A percentile compares a stretch with the other conserved stretches of the same genome.
phyloP scores from a whole-genome alignment of 2,888 invertebrate genomes.

The Villa cingulata region DNA sequence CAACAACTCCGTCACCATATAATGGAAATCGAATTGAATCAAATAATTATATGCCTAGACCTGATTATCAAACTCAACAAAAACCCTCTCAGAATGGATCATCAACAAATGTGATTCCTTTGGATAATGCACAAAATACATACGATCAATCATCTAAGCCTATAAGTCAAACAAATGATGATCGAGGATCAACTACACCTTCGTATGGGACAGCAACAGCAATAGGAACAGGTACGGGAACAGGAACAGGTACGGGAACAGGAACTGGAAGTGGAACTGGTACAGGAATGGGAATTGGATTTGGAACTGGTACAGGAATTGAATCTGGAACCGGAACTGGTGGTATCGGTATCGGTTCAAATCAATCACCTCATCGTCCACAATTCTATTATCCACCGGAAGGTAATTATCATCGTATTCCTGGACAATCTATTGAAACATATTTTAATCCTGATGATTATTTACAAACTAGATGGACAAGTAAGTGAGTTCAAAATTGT shows the following conservation, averaged over 20 bases:
- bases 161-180: background rate
- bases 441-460: conserved; percentile 36
- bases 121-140: background rate
- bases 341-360: background rate
- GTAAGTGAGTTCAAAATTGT: conserved; percentile 19
- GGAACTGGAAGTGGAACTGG: background rate
- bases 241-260: background rate
- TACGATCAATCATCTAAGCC: background rate
- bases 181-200: too few relatives aligned
- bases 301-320: background rate
- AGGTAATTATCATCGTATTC: conserved; percentile 20
- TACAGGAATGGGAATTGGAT: conserved; percentile 6
- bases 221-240: background rate
- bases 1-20: conserved; percentile 8
- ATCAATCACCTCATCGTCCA: background rate
- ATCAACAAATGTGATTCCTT: conserved; percentile 2
- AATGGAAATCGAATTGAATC: conserved; percentile 5
- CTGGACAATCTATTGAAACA: conserved; percentile 31
- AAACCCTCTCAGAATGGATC: background rate
- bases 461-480: conserved; percentile 23
- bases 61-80: background rate
- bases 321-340: background rate
- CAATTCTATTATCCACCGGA: conserved; percentile 12
- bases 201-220: conserved; percentile 2
- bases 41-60: background rate